Evolutionary conservation across 37 sponge, comb jelly and placozoan genomes (phyloP).

Genomic region (Ephydatia muelleri): DNA sequence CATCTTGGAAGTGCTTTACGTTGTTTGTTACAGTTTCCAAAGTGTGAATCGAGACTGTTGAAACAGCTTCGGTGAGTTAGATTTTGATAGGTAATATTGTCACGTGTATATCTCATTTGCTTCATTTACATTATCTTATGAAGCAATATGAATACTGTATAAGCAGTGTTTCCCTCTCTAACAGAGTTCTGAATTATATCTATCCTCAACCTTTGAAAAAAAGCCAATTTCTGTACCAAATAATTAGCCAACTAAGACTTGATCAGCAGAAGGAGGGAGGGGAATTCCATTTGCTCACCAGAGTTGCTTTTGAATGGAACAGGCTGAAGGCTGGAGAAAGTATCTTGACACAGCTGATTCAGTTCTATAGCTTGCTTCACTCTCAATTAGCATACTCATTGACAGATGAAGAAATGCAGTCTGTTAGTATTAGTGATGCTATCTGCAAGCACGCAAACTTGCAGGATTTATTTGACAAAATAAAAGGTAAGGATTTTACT

Average conservation of each 20-base stretch:
- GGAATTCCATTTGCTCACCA: conserved; percentile 22
- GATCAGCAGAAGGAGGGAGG: conserved; percentile 37
- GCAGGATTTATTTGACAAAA: conserved; percentile 42
- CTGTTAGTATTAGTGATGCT: conserved; percentile 49
- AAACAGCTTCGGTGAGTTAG: background rate
- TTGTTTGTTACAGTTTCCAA: background rate
- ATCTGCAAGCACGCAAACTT: conserved; percentile 44
- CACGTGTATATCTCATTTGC: too few species aligned
- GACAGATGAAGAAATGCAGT: conserved; percentile 50
- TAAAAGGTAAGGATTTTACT: conserved; percentile 46
- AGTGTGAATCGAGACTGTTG: background rate
- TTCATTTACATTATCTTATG: too few species aligned
- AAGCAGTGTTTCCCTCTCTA: background rate
- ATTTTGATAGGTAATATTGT: background rate
- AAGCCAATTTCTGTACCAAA: background rate
- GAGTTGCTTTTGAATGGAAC: conserved; percentile 46
- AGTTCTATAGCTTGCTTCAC: conserved; percentile 86
- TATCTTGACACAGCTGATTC: conserved; percentile 62
- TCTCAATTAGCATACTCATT: conserved; percentile 56
- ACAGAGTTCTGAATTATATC: background rate
- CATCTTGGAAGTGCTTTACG: too few species aligned
- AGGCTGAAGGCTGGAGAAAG: conserved; percentile 45
- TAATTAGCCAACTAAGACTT: background rate
- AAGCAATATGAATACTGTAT: too few species aligned
- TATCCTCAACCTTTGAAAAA: background rate